These are phyloP conservation scores for Pteropus alecto DNA, from an alignment of 2,113 vertebrate species.

Conservation along the genomic window DNA sequence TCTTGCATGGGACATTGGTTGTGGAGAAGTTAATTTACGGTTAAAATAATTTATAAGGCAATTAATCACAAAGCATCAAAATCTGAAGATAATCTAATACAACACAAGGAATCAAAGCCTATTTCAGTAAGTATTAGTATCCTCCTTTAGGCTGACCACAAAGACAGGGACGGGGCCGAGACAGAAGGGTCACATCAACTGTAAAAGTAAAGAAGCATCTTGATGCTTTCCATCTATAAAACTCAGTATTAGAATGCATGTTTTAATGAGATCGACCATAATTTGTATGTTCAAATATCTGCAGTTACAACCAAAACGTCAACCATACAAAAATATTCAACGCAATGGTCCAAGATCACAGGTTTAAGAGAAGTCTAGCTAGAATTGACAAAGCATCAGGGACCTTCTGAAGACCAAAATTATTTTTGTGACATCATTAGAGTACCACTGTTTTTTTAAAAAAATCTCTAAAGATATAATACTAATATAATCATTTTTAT, in stretches of 20 bases:
- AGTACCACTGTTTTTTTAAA: slow-evolving; percentile 4
- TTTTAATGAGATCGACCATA: slow-evolving; percentile 18
- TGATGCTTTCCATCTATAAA: not conserved
- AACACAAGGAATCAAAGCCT: not conserved
- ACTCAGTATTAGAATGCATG: not conserved
- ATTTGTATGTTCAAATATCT: slow-evolving; percentile 7
- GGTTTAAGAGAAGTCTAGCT: not conserved
- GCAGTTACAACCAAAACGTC: not conserved
- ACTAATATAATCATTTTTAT: not conserved
- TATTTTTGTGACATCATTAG: slow-evolving; percentile 16
- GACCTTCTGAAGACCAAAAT: slow-evolving; percentile 12
- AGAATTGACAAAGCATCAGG: not conserved
- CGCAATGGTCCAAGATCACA: not conserved
- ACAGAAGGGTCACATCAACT: not conserved
- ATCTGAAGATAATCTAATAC: slow-evolving; percentile 2
- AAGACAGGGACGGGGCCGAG: not conserved
- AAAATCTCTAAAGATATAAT: slow-evolving; percentile 32
- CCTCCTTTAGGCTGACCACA: not conserved
- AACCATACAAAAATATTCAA: not conserved
- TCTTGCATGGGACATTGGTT: not conserved
- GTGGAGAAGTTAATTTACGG: slow-evolving; percentile 19
- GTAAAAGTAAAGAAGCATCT: not conserved
- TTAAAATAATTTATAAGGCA: slow-evolving; percentile 43
- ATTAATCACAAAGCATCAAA: slow-evolving; percentile 25
- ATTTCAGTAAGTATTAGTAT: not conserved